Conservation (phyloP, 2,888 invertebrate genomes). For the Diploptera punctata region DNA sequence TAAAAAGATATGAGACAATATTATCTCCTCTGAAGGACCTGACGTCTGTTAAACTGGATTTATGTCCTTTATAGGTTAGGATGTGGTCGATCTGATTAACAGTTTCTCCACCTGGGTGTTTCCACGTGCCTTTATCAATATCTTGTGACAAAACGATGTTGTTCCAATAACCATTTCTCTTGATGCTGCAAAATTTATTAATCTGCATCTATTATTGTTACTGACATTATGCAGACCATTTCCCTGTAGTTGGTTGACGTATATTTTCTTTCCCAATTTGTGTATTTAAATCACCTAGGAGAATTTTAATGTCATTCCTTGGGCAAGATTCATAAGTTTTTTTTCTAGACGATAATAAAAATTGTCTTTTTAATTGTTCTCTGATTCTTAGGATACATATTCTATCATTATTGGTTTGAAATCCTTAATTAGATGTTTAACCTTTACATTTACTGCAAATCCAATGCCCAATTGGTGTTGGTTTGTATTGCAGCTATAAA, state of each 20-base stretch:
- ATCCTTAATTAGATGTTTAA: neutral
- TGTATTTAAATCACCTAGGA: neutral
- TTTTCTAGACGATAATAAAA: too few species aligned
- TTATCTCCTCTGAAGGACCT: neutral
- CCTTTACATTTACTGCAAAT: neutral
- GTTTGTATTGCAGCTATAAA: neutral
- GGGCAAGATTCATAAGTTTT: neutral
- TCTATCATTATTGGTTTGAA: neutral
- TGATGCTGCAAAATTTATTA: neutral
- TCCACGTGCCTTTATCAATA: neutral
- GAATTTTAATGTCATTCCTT: neutral
- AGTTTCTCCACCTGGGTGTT: neutral
- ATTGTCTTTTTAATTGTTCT: too few species aligned
- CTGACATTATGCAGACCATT: too few species aligned
- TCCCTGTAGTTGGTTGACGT: too few species aligned
- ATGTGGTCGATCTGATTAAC: neutral
- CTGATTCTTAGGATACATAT: neutral
- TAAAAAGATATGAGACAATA: too few species aligned
- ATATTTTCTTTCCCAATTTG: neutral
- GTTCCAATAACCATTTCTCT: neutral
- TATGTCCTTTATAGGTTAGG: neutral
- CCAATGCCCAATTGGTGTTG: neutral
- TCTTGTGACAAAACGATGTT: neutral
- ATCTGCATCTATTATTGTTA: too few species aligned
- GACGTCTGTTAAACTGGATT: neutral